Evolutionary conservation across 2,113 vertebrate genomes (phyloP), one percentile per base, ranked within the genome.

Genomic region (Chinchilla lanigera): DNA sequence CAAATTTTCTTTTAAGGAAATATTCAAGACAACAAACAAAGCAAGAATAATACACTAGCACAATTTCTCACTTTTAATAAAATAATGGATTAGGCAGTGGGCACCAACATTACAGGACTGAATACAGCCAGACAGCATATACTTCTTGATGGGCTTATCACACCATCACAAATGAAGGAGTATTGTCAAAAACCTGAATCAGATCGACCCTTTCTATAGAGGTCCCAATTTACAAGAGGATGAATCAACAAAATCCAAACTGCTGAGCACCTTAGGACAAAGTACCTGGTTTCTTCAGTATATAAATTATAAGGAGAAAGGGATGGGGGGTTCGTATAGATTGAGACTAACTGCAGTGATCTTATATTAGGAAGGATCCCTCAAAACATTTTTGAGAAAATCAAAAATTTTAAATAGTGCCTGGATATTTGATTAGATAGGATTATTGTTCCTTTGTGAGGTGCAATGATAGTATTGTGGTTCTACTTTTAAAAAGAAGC

Each of bases 201-300:
- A 73, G 44, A 69, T 60, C 10, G 20, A 2, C n/a, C 14, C 47
- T 89, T 35, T 73, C 80, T 11, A 16, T 24, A 1, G 2, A 19
- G 90, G 75, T 92, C 20, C 8, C 30, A 50, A 56, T 75, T 75
- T 75, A 28, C 47, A 67, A 73, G 61, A 81, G 73, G 80, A n/a
- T 17, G 71, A 73, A 81, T 89, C 14, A 73, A 78, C 30, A 92
- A 89, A 97, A 86, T 94, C 56, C n/a, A 75, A 58, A 41, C 9
- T 14, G 3, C 44, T 33, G 38, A 44, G 84, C 33, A 58, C 20
- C 52, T 77, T 41, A 85, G 26, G 54, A 44, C 47, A 28, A 9
- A 24, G 87, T 26, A 77, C 58, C n/a, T 67, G 7, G 0, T 89
- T 63, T 89, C 38, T 75, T 58, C 20, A 52, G 10, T 24, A 30